Conservation (phyloP, 2,797 vertebrate species). For the Semaprochilodus insignis region DNA sequence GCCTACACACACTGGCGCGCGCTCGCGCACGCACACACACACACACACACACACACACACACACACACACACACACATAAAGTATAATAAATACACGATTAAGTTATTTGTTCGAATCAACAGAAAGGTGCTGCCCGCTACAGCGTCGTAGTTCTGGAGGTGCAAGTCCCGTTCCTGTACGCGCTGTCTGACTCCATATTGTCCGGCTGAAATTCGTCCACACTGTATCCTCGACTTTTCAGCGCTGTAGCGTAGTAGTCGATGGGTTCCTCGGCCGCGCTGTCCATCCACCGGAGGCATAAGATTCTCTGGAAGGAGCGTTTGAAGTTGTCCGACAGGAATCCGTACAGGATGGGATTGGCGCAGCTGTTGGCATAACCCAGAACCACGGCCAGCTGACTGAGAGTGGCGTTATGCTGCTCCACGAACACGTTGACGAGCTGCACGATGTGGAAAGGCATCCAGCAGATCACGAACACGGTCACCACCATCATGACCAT, state of each 20-base stretch:
- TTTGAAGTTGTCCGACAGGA: slow-evolving; percentile 91
- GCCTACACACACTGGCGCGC: background rate
- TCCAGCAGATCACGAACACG: slow-evolving; percentile 93
- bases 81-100: slow-evolving; percentile 8
- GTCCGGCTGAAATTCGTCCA: slow-evolving; percentile 86
- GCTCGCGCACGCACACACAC: background rate
- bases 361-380: slow-evolving; percentile 92
- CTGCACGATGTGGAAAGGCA: slow-evolving; percentile 92
- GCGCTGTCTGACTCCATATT: slow-evolving; percentile 82
- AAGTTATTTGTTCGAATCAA: background rate
- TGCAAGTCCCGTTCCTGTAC: slow-evolving; percentile 87
- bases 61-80: background rate
- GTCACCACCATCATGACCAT: slow-evolving; percentile 94
- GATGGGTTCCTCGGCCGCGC: slow-evolving; percentile 86
- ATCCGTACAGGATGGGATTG: slow-evolving; percentile 90
- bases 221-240: slow-evolving; percentile 88
- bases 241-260: slow-evolving; percentile 92
- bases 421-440: slow-evolving; percentile 88
- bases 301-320: slow-evolving; percentile 90
- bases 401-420: slow-evolving; percentile 87
- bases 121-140: slow-evolving; percentile 57
- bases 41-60: background rate
- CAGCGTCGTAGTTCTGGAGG: slow-evolving; percentile 87
- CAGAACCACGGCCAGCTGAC: slow-evolving; percentile 88
- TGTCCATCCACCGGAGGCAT: slow-evolving; percentile 91